Conservation (phyloP, 2,113 vertebrate species). For the Nycticryphes semicollaris region DNA sequence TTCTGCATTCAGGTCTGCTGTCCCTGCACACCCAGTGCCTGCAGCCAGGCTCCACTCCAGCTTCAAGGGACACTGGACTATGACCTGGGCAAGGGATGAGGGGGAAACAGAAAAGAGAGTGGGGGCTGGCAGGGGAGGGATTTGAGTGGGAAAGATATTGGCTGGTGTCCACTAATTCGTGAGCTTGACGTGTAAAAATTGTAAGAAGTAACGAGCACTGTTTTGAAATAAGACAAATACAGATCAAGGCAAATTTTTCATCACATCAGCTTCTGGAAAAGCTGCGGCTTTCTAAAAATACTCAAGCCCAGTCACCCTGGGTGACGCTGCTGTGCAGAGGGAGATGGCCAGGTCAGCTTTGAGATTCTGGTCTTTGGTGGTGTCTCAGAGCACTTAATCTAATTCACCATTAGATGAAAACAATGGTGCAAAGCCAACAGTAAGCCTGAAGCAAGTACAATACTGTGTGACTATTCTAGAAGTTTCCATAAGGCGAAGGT, state of each 20-base stretch:
- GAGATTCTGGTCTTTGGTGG: background rate
- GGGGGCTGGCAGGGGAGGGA: background rate
- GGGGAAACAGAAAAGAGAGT: background rate
- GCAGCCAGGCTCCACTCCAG: background rate
- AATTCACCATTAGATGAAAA: too few relatives aligned
- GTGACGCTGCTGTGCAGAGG: background rate
- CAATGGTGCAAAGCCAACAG: background rate
- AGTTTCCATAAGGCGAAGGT: background rate
- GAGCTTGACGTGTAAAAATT: background rate
- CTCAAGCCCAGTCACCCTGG: background rate
- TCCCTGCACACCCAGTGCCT: background rate
- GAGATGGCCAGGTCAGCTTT: background rate
- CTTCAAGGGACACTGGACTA: background rate
- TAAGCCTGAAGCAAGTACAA: background rate
- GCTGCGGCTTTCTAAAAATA: slow-evolving; percentile 34
- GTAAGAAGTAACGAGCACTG: background rate
- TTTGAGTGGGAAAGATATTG: background rate
- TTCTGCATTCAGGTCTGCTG: background rate
- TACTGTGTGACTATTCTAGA: background rate
- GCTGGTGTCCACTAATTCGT: background rate
- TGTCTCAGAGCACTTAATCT: background rate
- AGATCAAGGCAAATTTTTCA: slow-evolving; percentile 24
- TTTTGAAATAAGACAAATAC: slow-evolving; percentile 1
- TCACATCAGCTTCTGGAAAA: slow-evolving; percentile 28
- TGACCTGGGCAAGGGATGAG: accelerated